Conservation (phyloP, 2,888 invertebrate genomes). For the Diloba caeruleocephala region DNA sequence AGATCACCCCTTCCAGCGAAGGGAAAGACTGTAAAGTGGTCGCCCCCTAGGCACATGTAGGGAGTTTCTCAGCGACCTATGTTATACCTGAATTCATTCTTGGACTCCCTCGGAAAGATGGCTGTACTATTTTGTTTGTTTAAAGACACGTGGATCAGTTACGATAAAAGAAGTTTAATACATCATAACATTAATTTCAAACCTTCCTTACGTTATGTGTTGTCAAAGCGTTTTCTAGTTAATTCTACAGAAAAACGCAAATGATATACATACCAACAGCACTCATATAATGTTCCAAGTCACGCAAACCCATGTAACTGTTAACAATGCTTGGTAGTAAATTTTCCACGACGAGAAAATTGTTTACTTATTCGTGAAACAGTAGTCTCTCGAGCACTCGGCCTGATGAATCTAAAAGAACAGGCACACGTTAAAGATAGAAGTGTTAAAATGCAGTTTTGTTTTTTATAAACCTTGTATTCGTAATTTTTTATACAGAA, state of each 20-base stretch:
- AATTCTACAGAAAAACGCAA: slow-evolving; percentile 65
- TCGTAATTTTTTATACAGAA: no score
- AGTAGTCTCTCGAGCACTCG: slow-evolving; percentile 54
- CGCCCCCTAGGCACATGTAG: no score
- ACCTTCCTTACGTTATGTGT: slow-evolving; percentile 67
- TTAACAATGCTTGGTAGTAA: slow-evolving; percentile 72
- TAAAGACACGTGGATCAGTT: background rate
- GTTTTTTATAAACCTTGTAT: background rate
- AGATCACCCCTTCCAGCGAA: no score
- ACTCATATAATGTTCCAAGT: slow-evolving; percentile 64
- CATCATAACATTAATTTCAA: slow-evolving; percentile 46
- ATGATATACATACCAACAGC: slow-evolving; percentile 52
- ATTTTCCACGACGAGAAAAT: slow-evolving; percentile 79
- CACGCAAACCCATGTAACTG: slow-evolving; percentile 66
- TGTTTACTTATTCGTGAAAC: slow-evolving; percentile 71
- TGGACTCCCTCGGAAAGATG: no score
- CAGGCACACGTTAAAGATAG: slow-evolving; percentile 21
- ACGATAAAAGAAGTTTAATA: slow-evolving; percentile 27
- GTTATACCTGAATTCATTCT: no score
- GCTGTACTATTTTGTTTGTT: no score
- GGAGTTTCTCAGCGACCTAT: no score
- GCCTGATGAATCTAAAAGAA: slow-evolving; percentile 58
- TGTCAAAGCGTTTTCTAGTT: slow-evolving; percentile 70
- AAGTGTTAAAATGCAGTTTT: background rate
- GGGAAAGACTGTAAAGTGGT: no score